Percentiles rank a stretch among this genome's conserved stretches.
Conservation (phyloP, 1,140 invertebrate species). For the Lepidurus packardi region DNA sequence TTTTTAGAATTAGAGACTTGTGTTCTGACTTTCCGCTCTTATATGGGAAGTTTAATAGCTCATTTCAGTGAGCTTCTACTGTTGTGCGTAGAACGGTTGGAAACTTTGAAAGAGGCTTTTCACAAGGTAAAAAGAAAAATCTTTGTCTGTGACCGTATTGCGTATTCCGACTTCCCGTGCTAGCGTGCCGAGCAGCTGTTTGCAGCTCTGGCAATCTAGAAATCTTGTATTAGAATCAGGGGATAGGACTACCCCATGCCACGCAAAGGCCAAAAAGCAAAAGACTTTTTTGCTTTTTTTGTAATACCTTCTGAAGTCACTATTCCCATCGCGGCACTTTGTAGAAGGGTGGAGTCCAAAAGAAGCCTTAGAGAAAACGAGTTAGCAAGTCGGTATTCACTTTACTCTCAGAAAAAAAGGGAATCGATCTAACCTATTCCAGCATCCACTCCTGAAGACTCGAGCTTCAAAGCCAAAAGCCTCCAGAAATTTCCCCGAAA, state of each 20-base stretch:
- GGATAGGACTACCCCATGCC: neutral
- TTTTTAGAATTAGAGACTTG: no score
- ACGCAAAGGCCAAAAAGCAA: neutral
- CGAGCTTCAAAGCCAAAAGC: neutral
- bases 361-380: neutral
- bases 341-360: constrained; percentile 1
- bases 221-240: neutral
- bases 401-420: no score
- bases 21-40: no score
- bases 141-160: neutral
- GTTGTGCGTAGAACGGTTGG: no score
- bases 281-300: neutral
- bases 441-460: no score
- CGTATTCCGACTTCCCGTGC: neutral
- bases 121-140: neutral
- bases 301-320: constrained; percentile 7
- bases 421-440: no score
- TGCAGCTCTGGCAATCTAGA: neutral
- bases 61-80: no score
- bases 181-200: constrained; percentile 5
- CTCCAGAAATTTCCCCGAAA: neutral
- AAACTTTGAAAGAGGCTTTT: neutral
- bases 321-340: neutral
- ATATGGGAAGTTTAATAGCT: no score
- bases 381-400: neutral